Percentiles rank a stretch among this genome's conserved stretches.
Evolutionary conservation across 2,113 vertebrate species (phyloP).

Genomic region (Psephotus haematonotus): DNA sequence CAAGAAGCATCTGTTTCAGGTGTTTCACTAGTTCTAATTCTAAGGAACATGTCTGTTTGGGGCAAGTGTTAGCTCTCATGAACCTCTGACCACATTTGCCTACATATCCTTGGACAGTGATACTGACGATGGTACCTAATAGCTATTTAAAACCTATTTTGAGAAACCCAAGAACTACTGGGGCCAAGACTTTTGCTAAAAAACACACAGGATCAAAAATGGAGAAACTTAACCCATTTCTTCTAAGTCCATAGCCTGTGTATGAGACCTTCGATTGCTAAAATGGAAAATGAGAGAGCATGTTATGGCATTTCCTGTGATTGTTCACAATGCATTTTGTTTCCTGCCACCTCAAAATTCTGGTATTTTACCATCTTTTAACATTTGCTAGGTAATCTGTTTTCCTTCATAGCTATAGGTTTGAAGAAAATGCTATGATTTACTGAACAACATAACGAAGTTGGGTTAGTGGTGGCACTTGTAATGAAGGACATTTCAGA

Average conservation of each 20-base stretch:
- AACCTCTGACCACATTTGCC: not conserved
- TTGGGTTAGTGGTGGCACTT: not conserved
- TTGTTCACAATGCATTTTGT: not conserved
- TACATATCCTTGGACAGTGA: not conserved
- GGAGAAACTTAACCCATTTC: not conserved
- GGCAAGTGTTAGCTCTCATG: not conserved
- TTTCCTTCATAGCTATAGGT: not conserved
- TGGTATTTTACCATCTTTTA: not conserved
- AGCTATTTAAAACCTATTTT: not conserved
- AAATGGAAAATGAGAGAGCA: not conserved
- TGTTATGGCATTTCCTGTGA: not conserved
- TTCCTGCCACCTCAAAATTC: not conserved
- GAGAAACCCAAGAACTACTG: not conserved
- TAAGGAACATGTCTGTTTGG: not conserved
- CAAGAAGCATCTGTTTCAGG: not conserved
- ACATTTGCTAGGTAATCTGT: not conserved
- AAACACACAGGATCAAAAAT: not conserved
- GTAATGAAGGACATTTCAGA: not conserved
- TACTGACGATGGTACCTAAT: not conserved
- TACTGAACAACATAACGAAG: not conserved
- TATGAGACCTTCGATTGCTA: not conserved
- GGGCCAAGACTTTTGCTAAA: not conserved
- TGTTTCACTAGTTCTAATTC: not conserved
- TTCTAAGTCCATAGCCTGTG: not conserved
- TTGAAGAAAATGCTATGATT: not conserved